These are phyloP conservation scores for Todiramphus chloris DNA, from an alignment of 2,113 vertebrate genomes.

Conservation along the genomic window DNA sequence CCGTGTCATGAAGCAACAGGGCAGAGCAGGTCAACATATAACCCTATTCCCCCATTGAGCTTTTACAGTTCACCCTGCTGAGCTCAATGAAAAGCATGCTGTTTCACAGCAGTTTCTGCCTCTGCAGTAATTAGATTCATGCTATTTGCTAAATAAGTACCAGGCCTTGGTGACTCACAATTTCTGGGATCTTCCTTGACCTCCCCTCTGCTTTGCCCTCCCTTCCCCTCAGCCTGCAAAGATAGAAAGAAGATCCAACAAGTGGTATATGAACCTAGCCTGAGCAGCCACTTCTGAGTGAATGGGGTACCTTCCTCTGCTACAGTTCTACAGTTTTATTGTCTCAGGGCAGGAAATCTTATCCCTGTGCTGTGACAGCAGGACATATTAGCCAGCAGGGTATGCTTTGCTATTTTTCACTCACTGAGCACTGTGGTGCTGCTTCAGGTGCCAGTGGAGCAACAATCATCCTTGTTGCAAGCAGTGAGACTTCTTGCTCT, in stretches of 20 bases:
- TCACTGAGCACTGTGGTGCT: neutral
- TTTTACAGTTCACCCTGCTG: constrained; percentile 16
- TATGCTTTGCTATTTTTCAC: neutral
- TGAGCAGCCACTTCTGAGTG: neutral
- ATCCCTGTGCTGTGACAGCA: neutral
- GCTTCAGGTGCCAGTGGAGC: neutral
- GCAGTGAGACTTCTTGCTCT: neutral
- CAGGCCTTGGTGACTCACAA: neutral
- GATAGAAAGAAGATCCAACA: neutral
- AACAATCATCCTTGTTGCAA: neutral
- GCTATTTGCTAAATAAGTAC: constrained; percentile 25
- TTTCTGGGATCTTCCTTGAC: neutral
- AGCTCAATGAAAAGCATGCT: constrained; percentile 4
- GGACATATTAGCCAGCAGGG: neutral
- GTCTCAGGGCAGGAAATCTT: neutral
- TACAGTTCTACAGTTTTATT: neutral
- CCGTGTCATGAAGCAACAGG: neutral
- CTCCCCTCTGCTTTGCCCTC: neutral
- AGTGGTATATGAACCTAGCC: neutral
- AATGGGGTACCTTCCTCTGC: neutral
- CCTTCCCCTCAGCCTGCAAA: neutral
- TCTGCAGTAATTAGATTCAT: neutral
- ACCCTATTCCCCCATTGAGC: neutral
- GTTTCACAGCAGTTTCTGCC: constrained; percentile 29
- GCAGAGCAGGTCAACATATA: neutral